A percentile compares a stretch with the other conserved stretches of the same genome.
phyloP scores from a whole-genome alignment of 2,888 invertebrate species.

The Nomada flava region DNA sequence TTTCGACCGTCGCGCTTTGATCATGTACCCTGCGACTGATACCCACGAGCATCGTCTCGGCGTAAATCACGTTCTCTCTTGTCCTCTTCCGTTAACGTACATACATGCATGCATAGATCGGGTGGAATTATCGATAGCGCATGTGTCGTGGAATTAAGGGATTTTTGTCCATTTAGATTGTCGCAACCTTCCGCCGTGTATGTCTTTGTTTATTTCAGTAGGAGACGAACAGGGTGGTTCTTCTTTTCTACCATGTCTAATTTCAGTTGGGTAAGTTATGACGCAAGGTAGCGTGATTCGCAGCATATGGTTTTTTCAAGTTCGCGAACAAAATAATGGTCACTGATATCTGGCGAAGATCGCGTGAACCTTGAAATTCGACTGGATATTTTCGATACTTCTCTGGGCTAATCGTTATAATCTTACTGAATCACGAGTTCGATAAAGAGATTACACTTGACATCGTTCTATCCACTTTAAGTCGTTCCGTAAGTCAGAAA shows the following conservation, averaged over 20 bases:
- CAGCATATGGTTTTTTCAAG: neutral
- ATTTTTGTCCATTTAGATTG: conserved; percentile 33
- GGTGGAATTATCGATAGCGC: conserved; percentile 41
- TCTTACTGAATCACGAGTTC: neutral
- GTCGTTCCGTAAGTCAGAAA: conserved; percentile 32
- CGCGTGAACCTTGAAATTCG: neutral
- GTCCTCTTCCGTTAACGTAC: conserved; percentile 30
- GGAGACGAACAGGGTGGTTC: neutral
- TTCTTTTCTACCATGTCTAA: neutral
- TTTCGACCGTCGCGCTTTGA: conserved; percentile 72
- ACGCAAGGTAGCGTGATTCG: too few species aligned
- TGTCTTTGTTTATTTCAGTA: neutral
- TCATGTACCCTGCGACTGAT: conserved; percentile 61
- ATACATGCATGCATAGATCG: conserved; percentile 12
- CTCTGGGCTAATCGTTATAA: neutral
- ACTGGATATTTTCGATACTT: conserved; percentile 14
- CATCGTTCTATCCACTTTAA: conserved; percentile 60
- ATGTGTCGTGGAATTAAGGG: conserved; percentile 32
- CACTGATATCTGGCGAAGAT: neutral
- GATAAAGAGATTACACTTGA: conserved; percentile 17
- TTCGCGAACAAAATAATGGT: conserved; percentile 9
- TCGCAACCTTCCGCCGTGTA: neutral
- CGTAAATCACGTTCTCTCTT: conserved; percentile 52
- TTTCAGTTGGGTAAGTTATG: neutral
- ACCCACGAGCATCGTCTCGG: conserved; percentile 53